Base-by-base conservation (phyloP, 2,888 invertebrate genomes). In the Metalampra italica region DNA sequence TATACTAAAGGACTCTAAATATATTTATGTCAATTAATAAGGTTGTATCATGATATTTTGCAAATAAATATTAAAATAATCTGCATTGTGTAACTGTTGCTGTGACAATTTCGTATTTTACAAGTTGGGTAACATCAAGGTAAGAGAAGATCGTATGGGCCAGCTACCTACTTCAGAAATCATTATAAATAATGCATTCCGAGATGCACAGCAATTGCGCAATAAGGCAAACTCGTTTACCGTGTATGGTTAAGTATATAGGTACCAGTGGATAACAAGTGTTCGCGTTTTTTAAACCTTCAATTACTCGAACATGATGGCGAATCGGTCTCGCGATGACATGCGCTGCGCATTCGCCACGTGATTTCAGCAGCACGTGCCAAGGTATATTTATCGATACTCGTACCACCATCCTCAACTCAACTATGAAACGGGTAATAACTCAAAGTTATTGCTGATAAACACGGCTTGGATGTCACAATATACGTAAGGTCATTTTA, bases 341-440 rank as follows among this genome's bases (percentile, higher is more conserved):
- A 68, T 70, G 67, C 64, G 71, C 59, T 70, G 67, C 64, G 71
- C 59, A 22, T 22, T 29, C 13, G 61, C 55, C 71, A 73, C 73
- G 73, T 73, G 73, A 71, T 50, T 29, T 7, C 44, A 43, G 38
- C 43, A 37, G 56, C 71, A 72, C 71, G 71, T 73, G 73, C 60
- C 48, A 47, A 46, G 15, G 57, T 58, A 62, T 63, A 64, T 63
- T 59, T 63, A 69, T 63, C 67, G 64, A 62, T 63, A n/a, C n/a
- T n/a, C n/a, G n/a, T n/a, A 59, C 55, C 52, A 54, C 51, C 57
- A 46, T 52, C 53, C 50, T 47, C 53, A 48, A 55, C 57, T 51
- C 52, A 43, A 34, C 43, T 34, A 11, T 55, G 22, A 22, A 22
- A 22, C 51, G 49, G 42, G 56, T 56, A 51, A 55, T 39, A 39